Evolutionary conservation across 2,888 invertebrate genomes (phyloP).

Genomic region (Conomelus anceps): DNA sequence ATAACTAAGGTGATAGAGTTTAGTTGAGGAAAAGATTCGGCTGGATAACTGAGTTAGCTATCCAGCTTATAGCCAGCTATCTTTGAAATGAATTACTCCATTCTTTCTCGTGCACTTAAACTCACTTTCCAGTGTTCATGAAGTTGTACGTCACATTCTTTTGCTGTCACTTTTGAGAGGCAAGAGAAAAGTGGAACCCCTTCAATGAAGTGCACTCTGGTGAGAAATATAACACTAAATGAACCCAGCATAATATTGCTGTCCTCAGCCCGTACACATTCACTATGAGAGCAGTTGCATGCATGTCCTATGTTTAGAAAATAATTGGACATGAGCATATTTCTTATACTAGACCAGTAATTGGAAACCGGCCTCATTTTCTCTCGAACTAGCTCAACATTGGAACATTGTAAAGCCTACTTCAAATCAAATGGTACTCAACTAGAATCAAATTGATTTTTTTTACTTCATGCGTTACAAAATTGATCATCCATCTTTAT

Average conservation of each 20-base stretch:
- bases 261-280: background rate
- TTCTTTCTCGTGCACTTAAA: background rate
- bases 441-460: no score
- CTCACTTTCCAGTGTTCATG: background rate
- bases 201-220: background rate
- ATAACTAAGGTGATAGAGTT: background rate
- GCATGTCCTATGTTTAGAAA: background rate
- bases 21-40: background rate
- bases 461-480: no score
- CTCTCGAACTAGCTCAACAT: background rate
- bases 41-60: background rate
- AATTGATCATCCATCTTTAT: no score
- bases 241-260: background rate
- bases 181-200: background rate
- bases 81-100: background rate
- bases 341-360: background rate
- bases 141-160: background rate
- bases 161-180: background rate
- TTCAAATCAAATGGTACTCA: no score
- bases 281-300: background rate
- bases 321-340: background rate
- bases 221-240: background rate
- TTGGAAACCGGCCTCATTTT: background rate
- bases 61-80: no score
- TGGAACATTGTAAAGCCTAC: no score